Evolutionary conservation across 2,888 invertebrate genomes (phyloP), one percentile per base, ranked within the genome.

Genomic region (Cheilosia soror): DNA sequence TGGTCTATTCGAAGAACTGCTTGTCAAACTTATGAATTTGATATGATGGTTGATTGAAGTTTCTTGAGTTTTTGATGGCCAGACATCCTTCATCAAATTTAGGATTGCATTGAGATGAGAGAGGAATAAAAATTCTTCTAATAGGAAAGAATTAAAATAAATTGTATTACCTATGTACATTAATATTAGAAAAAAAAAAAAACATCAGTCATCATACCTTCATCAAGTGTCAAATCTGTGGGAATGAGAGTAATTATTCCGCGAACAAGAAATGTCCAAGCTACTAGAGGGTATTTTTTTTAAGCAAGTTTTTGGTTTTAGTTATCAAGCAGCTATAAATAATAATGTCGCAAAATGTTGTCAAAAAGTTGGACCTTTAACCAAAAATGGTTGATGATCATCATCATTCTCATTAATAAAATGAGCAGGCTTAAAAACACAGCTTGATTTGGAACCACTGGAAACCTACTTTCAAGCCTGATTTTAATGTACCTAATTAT

Each of bases 211-310:
- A 15, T 66, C 53, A 60, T 53, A 69, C 37, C 66, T 65, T 60
- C 51, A 51, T 51, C 51, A 47, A 42, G 65, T 42, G 33, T 51
- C 42, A 78, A 53, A 63, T 69, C 76, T 81, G 82, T 82, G 86
- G 78, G 82, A 87, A 83, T 87, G 69, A 55, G 75, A 78, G 44
- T 71, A 87, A 79, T 87, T 87, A 87, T 73, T 66, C 78, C 47
- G 68, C 15, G 57, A 53, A 79, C 65, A 69, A 62, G 63, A 84
- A 73, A 69, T 68, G 40, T 42, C 44, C 55, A 69, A 65, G 27
- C 27, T 51, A 65, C 40, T 63, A 69, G 2, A 20, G 20, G 20
- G 20, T 20, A 2, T 20, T 20, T 20, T 20, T 20, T 20, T 20
- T 20, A 20, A 20, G 20, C 20, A 20, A 20, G 20, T n/a, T n/a